phyloP scores from a whole-genome alignment of 2,888 invertebrate species.

The Coremacera marginata region DNA sequence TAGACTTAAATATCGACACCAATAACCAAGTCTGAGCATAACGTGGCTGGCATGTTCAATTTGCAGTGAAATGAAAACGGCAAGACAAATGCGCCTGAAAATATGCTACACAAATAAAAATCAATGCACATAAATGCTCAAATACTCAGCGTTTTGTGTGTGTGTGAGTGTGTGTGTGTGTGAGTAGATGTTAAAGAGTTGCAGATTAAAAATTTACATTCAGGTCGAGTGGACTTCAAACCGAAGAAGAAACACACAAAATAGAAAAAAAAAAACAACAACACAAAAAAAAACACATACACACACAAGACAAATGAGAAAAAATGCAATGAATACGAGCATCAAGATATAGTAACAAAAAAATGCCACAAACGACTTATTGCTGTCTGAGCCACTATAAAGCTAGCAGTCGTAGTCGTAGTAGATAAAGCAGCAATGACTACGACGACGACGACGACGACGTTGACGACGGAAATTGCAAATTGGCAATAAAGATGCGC shows the following conservation, averaged over 20 bases:
- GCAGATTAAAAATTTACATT: conserved; percentile 59
- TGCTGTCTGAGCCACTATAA: neutral
- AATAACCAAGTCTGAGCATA: too few relatives aligned
- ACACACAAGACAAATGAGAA: neutral
- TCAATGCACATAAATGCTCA: neutral
- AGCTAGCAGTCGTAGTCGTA: neutral
- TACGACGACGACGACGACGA: neutral
- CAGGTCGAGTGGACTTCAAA: conserved; percentile 55
- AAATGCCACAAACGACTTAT: neutral
- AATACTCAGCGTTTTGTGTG: neutral
- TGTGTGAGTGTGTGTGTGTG: neutral
- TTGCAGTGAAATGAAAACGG: neutral
- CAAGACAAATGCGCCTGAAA: neutral
- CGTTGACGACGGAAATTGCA: conserved; percentile 27
- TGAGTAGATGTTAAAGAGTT: conserved; percentile 57
- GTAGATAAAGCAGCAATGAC: neutral
- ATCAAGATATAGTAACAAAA: neutral
- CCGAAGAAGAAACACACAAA: neutral
- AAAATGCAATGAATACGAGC: neutral
- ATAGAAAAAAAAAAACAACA: neutral
- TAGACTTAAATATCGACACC: too few relatives aligned
- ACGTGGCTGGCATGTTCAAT: neutral
- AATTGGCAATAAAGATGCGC: conserved; percentile 39
- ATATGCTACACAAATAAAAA: conserved; percentile 3
- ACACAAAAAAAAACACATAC: neutral